Percentiles rank a stretch among this genome's conserved stretches.
These are phyloP conservation scores for Eristalis tenax DNA, from an alignment of 2,888 invertebrate species.

Conservation along the genomic window DNA sequence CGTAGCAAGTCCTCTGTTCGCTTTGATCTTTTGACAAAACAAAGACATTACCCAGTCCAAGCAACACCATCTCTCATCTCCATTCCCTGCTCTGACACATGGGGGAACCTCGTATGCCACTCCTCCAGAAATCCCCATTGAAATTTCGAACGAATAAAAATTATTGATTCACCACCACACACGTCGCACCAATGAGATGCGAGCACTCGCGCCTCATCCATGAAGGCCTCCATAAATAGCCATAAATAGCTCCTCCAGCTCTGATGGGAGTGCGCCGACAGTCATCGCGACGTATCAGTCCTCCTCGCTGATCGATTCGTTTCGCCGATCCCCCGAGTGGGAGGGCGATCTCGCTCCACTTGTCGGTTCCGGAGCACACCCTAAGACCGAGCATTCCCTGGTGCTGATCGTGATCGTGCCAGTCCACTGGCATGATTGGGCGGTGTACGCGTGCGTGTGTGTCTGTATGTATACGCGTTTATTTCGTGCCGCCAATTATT, in stretches of 20 bases:
- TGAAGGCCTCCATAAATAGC: slow-evolving; percentile 61
- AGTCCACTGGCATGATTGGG: neutral
- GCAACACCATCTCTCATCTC: neutral
- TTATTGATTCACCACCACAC: neutral
- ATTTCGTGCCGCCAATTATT: slow-evolving; percentile 73
- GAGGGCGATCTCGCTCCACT: slow-evolving; percentile 14
- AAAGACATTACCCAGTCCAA: neutral
- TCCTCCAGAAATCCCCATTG: neutral
- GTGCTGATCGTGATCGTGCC: neutral
- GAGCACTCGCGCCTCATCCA: neutral
- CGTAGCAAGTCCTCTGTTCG: neutral
- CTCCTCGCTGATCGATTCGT: slow-evolving; percentile 12
- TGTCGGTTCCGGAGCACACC: slow-evolving; percentile 27
- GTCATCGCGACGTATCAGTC: neutral
- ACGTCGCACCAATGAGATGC: neutral
- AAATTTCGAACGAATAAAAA: neutral
- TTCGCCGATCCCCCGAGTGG: slow-evolving; percentile 20
- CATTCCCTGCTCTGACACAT: no score
- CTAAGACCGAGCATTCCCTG: neutral
- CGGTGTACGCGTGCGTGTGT: neutral
- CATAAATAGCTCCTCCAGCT: slow-evolving; percentile 50
- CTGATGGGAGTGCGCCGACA: slow-evolving; percentile 4
- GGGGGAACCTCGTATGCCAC: neutral
- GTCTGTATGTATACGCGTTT: slow-evolving; percentile 32
- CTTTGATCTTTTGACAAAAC: slow-evolving; percentile 4